phyloP scores from a whole-genome alignment of 1,140 invertebrate species.

The Drosophila ambigua region DNA sequence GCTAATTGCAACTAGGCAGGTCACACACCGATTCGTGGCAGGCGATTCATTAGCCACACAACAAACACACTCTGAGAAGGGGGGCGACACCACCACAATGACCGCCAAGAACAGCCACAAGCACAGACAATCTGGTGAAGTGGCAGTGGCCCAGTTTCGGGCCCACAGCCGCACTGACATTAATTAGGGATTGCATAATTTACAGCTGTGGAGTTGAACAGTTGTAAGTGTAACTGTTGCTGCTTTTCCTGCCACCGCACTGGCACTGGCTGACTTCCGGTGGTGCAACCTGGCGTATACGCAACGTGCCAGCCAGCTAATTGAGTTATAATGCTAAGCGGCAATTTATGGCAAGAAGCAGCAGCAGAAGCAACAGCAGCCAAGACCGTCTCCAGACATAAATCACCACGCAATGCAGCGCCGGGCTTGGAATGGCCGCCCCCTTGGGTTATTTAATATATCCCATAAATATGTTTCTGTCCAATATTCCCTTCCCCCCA shows the following conservation, averaged over 20 bases:
- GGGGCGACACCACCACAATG: conserved; percentile 9
- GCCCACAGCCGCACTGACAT: conserved; percentile 33
- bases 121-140: background rate
- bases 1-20: conserved; percentile 33
- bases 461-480: conserved; percentile 31
- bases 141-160: conserved; percentile 4
- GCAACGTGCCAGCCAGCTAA: conserved; percentile 50
- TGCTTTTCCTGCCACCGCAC: conserved; percentile 4
- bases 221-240: conserved; percentile 41
- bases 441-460: conserved; percentile 28
- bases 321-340: conserved; percentile 75
- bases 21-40: conserved; percentile 54
- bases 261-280: conserved; percentile 23
- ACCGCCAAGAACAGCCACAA: conserved; percentile 13
- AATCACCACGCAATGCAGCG: conserved; percentile 22
- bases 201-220: conserved; percentile 32
- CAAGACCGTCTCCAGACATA: conserved; percentile 31
- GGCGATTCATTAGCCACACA: conserved; percentile 56
- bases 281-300: conserved; percentile 50
- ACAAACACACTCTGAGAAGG: conserved; percentile 31
- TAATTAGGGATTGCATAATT: conserved; percentile 70
- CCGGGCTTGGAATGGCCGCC: background rate
- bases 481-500: conserved; percentile 13
- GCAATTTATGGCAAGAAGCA: conserved; percentile 60
- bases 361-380: conserved; percentile 18